Evolutionary conservation across 2,888 invertebrate genomes (phyloP).

Genomic region (Eupithecia subfuscata): DNA sequence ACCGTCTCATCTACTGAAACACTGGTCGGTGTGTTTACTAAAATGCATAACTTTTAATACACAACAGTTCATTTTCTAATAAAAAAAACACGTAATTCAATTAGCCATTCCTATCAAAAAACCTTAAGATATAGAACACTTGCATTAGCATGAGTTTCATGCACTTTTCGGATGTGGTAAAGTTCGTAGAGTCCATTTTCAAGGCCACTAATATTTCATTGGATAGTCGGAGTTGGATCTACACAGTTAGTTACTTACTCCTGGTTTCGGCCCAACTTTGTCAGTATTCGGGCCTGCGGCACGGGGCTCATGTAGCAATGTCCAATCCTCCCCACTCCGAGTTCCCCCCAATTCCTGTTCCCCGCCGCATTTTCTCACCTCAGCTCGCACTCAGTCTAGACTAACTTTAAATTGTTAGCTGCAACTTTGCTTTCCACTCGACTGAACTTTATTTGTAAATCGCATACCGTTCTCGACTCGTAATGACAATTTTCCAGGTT

Average conservation of each 20-base stretch:
- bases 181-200: conserved; percentile 15
- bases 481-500: conserved; percentile 58
- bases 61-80: not conserved
- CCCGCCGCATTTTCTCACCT: conserved; percentile 70
- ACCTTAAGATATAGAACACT: not conserved
- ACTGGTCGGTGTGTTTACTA: not conserved
- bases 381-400: conserved; percentile 63
- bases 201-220: conserved; percentile 26
- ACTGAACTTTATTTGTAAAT: conserved; percentile 73
- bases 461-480: conserved; percentile 61
- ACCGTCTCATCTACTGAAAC: conserved; percentile 13
- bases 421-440: conserved; percentile 70
- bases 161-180: not conserved
- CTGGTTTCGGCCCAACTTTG: conserved; percentile 63
- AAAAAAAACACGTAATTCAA: not conserved
- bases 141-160: not conserved
- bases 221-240: conserved; percentile 53
- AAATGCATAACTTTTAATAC: not conserved
- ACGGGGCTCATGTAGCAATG: conserved; percentile 49
- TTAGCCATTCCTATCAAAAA: not conserved
- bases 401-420: conserved; percentile 79
- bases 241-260: conserved; percentile 59
- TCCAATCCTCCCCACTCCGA: conserved; percentile 49
- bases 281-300: conserved; percentile 59
- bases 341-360: conserved; percentile 45